Evolutionary conservation across 2,888 invertebrate genomes (phyloP).

Genomic region (Antheraea assamensis): DNA sequence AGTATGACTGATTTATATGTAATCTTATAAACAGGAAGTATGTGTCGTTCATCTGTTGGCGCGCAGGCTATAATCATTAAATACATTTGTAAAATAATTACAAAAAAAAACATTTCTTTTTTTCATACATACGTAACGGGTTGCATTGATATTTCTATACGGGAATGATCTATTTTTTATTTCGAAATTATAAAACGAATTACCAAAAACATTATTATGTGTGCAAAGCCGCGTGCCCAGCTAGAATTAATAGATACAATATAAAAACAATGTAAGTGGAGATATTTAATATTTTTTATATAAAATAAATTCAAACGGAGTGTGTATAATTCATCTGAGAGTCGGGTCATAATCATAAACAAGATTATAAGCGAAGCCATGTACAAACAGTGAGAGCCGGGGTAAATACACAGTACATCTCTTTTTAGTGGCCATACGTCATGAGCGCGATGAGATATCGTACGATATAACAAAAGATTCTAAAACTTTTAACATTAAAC

Average conservation of each 20-base stretch:
- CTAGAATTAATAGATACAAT: not conserved
- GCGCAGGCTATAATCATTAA: too few species aligned
- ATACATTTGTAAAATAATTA: too few species aligned
- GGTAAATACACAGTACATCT: not conserved
- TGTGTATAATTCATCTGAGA: not conserved
- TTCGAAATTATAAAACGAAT: too few species aligned
- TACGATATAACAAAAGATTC: not conserved
- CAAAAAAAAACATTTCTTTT: too few species aligned
- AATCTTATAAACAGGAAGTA: too few species aligned
- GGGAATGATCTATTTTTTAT: too few species aligned
- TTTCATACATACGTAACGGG: too few species aligned
- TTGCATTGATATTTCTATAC: too few species aligned
- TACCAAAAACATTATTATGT: too few species aligned
- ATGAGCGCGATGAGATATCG: not conserved
- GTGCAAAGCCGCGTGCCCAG: too few species aligned
- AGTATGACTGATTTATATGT: too few species aligned
- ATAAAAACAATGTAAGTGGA: not conserved
- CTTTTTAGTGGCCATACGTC: not conserved
- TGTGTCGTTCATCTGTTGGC: too few species aligned
- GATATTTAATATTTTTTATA: not conserved
- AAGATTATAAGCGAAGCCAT: not conserved
- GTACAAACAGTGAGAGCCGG: not conserved
- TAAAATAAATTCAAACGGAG: not conserved
- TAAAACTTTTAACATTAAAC: not conserved
- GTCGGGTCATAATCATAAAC: slow-evolving; percentile 1